A percentile compares a stretch with the other conserved stretches of the same genome.
These are phyloP conservation scores for Tenthredo notha DNA, from an alignment of 2,888 invertebrate species.

Conservation along the genomic window DNA sequence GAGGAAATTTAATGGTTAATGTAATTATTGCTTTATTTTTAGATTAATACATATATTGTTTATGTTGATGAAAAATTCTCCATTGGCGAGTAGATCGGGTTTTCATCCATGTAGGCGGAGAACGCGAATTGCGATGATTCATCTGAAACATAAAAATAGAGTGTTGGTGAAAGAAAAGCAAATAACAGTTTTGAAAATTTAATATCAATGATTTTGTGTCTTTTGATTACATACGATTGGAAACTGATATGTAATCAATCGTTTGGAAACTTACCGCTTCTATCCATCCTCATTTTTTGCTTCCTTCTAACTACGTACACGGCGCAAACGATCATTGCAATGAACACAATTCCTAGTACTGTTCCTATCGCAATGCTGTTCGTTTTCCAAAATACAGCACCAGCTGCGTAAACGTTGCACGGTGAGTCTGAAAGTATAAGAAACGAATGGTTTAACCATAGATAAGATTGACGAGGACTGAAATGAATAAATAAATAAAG, in stretches of 20 bases:
- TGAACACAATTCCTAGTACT: neutral
- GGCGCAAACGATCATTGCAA: neutral
- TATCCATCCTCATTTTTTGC: neutral
- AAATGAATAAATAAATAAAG: neutral
- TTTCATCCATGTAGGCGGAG: neutral
- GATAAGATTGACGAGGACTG: no score
- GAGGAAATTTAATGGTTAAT: neutral
- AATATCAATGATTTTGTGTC: neutral
- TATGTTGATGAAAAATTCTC: neutral
- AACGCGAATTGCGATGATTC: neutral
- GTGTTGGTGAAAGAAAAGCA: neutral
- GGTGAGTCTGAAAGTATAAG: slow-evolving; percentile 3
- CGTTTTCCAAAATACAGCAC: neutral
- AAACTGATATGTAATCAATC: neutral
- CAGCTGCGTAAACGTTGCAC: slow-evolving; percentile 4
- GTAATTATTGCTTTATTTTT: neutral
- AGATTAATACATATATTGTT: neutral
- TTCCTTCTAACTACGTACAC: slow-evolving; percentile 9
- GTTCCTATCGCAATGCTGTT: slow-evolving; percentile 6
- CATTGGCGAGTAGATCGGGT: neutral
- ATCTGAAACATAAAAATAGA: neutral
- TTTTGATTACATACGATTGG: neutral
- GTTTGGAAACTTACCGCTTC: neutral
- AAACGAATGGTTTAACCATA: neutral
- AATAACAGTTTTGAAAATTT: neutral